phyloP scores from a whole-genome alignment of 2,113 vertebrate genomes.

The Aspidoscelis tigris region DNA sequence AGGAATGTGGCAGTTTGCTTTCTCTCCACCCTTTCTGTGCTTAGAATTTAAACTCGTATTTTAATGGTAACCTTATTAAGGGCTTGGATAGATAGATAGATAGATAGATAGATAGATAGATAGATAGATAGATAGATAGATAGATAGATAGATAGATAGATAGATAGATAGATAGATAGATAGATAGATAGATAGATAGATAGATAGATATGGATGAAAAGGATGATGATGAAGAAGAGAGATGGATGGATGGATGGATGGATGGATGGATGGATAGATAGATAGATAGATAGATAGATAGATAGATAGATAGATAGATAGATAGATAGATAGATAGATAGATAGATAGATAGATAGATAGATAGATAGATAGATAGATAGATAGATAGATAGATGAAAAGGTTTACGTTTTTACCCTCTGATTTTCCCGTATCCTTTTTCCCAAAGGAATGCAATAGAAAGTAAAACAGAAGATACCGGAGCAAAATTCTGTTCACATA shows the following conservation, averaged over 20 bases:
- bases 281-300: background rate
- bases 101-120: background rate
- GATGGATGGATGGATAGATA: too few relatives aligned
- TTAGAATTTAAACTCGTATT: too few relatives aligned
- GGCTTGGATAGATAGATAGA: too few relatives aligned
- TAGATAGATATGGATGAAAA: too few relatives aligned
- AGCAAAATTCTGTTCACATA: too few relatives aligned
- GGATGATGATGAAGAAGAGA: too few relatives aligned
- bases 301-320: background rate
- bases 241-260: background rate
- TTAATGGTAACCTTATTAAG: too few relatives aligned
- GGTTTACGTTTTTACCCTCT: background rate
- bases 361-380: background rate
- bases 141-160: conserved; percentile 5
- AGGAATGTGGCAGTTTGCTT: too few relatives aligned
- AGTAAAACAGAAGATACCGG: too few relatives aligned
- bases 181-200: background rate
- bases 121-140: background rate
- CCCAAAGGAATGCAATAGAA: background rate
- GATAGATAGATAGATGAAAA: background rate
- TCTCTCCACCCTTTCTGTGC: too few relatives aligned
- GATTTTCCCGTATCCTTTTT: background rate
- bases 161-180: conserved; percentile 5
- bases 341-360: background rate
- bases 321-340: background rate